Base-by-base conservation (phyloP, 2,888 invertebrate genomes). In the Ischnura elegans region DNA sequence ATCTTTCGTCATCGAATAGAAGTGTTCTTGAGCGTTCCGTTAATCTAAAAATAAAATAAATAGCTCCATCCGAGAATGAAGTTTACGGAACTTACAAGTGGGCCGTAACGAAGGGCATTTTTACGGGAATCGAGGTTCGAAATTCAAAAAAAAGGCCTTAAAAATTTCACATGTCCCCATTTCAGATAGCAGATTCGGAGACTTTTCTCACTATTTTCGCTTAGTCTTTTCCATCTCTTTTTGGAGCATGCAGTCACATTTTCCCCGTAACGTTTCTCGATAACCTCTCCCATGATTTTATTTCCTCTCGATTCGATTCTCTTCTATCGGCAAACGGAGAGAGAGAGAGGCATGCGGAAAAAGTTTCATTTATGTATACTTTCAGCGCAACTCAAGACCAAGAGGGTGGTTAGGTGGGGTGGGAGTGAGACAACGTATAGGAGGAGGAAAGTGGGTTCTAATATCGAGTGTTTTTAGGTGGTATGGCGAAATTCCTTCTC, bases 301-400 rank as follows among this genome's bases (percentile, higher is more conserved):
- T 76, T 76, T 76, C 76, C 76, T 29, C 76, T 10, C 76, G 76
- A 36, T 36, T 76, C 36, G 10, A 76, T 76, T 76, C 76, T 29
- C 36, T 76, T 19, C 29, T 36, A 76, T 76, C 76, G 76, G 76
- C 36, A 36, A 76, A 76, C 29, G 76, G 36, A 36, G 76, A 76
- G 76, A 3, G n/a, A n/a, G n/a, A n/a, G n/a, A n/a, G n/a, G n/a
- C n/a, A n/a, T n/a, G 8, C 36, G 29, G 76, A 6, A 36, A n/a
- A 76, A 76, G 36, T 76, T 76, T 76, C 76, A 29, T 76, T 76
- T 76, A 76, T 76, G 76, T 76, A 36, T 13, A 76, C 76, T 76
- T 76, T 76, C 76, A 76, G 76, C 76, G 76, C 36, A 76, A 76
- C 76, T 76, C 76, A 76, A 76, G 76, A 76, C 76, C 29, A 36